These are phyloP conservation scores for Gastrophysa polygoni DNA, from an alignment of 2,888 invertebrate species.

Conservation along the genomic window DNA sequence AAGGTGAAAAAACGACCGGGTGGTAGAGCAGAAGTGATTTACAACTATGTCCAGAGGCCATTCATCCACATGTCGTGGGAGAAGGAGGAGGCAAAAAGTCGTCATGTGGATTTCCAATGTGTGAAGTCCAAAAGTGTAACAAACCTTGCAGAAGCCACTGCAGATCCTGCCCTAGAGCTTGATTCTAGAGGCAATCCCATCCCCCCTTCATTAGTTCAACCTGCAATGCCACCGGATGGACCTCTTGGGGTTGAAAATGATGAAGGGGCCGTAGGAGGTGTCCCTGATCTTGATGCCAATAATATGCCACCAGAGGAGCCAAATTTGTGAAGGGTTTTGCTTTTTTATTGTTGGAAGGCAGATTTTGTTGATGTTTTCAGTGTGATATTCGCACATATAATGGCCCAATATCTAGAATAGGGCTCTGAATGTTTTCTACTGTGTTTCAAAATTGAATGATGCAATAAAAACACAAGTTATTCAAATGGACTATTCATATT, in stretches of 20 bases:
- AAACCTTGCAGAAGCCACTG: slow-evolving; percentile 93
- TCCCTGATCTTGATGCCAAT: slow-evolving; percentile 40
- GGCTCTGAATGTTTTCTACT: too few relatives aligned
- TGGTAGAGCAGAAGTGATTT: slow-evolving; percentile 95
- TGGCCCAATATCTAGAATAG: too few relatives aligned
- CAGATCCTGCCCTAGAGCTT: slow-evolving; percentile 79
- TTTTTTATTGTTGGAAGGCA: slow-evolving; percentile 32
- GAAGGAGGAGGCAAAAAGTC: slow-evolving; percentile 98
- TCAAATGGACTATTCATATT: too few relatives aligned
- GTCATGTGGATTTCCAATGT: slow-evolving; percentile 99
- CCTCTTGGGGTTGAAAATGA: slow-evolving; percentile 50
- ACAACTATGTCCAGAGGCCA: slow-evolving; percentile 98
- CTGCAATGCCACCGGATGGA: slow-evolving; percentile 38
- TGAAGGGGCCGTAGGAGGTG: slow-evolving; percentile 55
- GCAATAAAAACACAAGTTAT: too few relatives aligned
- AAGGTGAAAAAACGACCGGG: slow-evolving; percentile 96
- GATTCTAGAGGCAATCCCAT: slow-evolving; percentile 65
- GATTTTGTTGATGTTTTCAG: not conserved
- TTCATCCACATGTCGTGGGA: slow-evolving; percentile 99
- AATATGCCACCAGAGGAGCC: slow-evolving; percentile 35
- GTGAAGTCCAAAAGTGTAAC: slow-evolving; percentile 98
- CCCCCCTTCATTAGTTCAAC: slow-evolving; percentile 41
- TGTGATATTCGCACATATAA: too few relatives aligned
- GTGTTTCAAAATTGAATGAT: too few relatives aligned
- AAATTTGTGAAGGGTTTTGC: slow-evolving; percentile 35